Base-by-base conservation (phyloP, 2,113 vertebrate species). In the Alosa alosa region DNA sequence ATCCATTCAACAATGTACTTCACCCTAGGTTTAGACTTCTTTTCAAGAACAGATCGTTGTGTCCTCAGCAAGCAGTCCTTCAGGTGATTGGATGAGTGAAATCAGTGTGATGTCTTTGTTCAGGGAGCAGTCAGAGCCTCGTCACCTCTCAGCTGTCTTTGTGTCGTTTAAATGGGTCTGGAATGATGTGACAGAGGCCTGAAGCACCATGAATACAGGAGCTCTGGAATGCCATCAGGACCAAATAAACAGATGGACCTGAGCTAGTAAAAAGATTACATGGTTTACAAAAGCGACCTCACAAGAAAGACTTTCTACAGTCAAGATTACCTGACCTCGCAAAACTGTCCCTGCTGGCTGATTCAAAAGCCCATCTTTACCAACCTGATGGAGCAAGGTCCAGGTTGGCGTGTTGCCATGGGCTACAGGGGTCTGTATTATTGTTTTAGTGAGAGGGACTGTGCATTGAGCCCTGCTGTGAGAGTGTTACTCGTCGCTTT, bases 211-310 rank as follows among this genome's bases (percentile, higher is more conserved):
- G 72, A 78, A 78, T 78, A 31, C 31, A 36, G 72, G 25, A 39
- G 25, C 25, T 17, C 25, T 15, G 72, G 36, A 31, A 39, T 78
- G 72, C 15, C 72, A 78, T 78, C 72, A 78, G 36, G 1, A 5
- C 72, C 31, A 39, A 78, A 78, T 41, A 39, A 78, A 78, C 31
- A 78, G 72, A 78, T 78, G 10, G 72, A 78, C 72, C 36, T 78
- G 72, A 36, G 13, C 11, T 17, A 4, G 72, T 41, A 15, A 78
- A 78, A 78, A 11, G 72, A 78, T 78, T 78, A 78, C 72, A 41
- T 78, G 72, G 9, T 39, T 10, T 78, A 78, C 72, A 78, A 78
- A 52, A 78, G 72, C 13, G 11, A 5, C 25, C 22, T 36, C 1
- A 17, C 15, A 20, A n/a, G 25, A 78, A 39, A 78, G 72, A 78